Base-by-base conservation (phyloP, 2,888 invertebrate species). In the Scrobipalpa atriplicella region DNA sequence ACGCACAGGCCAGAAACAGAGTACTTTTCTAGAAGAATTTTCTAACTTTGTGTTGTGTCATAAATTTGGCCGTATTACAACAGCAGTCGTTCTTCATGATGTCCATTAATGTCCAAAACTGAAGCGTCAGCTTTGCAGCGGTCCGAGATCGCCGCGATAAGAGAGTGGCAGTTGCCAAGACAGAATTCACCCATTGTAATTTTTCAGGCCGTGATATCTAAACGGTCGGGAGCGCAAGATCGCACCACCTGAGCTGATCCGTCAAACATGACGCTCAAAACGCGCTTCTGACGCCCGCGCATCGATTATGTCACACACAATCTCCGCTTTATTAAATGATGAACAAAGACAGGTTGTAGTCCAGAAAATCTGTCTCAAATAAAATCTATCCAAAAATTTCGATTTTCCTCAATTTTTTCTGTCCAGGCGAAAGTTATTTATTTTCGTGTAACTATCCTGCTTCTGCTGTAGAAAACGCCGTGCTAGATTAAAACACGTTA, bases 101-200 rank as follows among this genome's bases (percentile, higher is more conserved):
- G 65, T 71, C 65, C 62, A 65, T 67, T 58, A 47, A 63, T 52
- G 51, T 63, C 67, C 68, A 69, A 21, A 70, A 68, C 70, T 70
- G 36, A 19, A 41, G 61, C 41, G 39, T 63, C 36, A 36, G n/a
- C 9, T 36, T 21, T 47, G 62, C 29, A 18, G 47, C 62, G 38
- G 18, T 38, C 38, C 51, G 71, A 70, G 77, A 80, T 81, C 76
- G 73, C 71, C 71, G 65, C 75, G 82, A 80, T 80, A 78, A 78
- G 72, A 76, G 69, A 69, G 68, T 68, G 58, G 65, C 70, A 71
- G 74, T 73, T 83, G 85, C 85, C 84, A 85, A 84, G 73, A 81
- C 71, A 66, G 70, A 75, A 72, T 76, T 76, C 76, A 71, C 72
- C 77, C 74, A 82, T 81, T 81, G 82, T 83, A 75, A 80, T 82